A percentile compares a stretch with the other conserved stretches of the same genome.
Conservation (phyloP, 2,113 vertebrate species). For the Ochotona curzoniae region DNA sequence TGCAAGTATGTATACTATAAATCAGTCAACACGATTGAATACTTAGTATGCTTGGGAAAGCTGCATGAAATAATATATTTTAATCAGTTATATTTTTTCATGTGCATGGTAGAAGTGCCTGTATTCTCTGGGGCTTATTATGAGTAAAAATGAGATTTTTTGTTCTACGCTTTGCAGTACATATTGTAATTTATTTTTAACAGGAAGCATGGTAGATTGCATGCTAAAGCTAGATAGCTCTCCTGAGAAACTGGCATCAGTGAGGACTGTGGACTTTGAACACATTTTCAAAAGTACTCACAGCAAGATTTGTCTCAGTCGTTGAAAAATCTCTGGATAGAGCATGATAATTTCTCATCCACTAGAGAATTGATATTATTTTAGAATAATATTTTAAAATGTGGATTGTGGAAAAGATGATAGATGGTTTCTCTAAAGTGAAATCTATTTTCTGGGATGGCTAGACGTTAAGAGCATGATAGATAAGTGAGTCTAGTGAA, state of each 20-base stretch:
- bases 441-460: conserved; percentile 46
- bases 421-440: conserved; percentile 33
- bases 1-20: background rate
- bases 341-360: conserved; percentile 49
- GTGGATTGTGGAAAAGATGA: conserved; percentile 45
- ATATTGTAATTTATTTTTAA: conserved; percentile 58
- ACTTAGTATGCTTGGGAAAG: background rate
- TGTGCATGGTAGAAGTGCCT: background rate
- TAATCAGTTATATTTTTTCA: conserved; percentile 12
- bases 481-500: background rate
- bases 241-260: conserved; percentile 40
- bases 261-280: conserved; percentile 37
- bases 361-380: conserved; percentile 60
- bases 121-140: conserved; percentile 29
- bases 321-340: conserved; percentile 47
- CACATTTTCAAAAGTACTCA: conserved; percentile 47
- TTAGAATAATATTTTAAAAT: conserved; percentile 65
- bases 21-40: background rate
- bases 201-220: conserved; percentile 42
- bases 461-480: conserved; percentile 7
- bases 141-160: conserved; percentile 59
- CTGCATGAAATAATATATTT: conserved; percentile 13
- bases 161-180: conserved; percentile 20
- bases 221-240: conserved; percentile 56
- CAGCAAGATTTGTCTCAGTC: conserved; percentile 59